Percentiles rank a stretch among this genome's conserved stretches.
Conservation (phyloP, 2,888 invertebrate genomes). For the Venusia cambrica region DNA sequence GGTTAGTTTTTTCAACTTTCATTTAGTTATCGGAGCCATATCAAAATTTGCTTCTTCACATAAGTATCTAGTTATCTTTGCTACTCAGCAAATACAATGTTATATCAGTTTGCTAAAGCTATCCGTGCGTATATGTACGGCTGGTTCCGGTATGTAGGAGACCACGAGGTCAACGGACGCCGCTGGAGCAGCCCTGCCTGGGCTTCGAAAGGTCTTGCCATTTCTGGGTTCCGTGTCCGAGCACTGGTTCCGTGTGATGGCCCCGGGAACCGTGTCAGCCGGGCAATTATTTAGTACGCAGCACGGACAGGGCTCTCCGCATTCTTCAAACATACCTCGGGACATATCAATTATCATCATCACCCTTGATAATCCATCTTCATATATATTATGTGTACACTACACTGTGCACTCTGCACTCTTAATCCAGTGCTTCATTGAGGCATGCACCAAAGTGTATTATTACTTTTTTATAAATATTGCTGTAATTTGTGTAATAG, state of each 20-base stretch:
- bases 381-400: too few species aligned
- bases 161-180: conserved; percentile 43
- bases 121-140: conserved; percentile 15
- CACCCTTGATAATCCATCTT: conserved; percentile 4
- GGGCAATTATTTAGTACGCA: conserved; percentile 36
- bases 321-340: conserved; percentile 4
- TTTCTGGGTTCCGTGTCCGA: conserved; percentile 30
- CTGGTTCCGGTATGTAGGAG: conserved; percentile 38
- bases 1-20: too few species aligned
- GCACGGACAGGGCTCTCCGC: conserved; percentile 12
- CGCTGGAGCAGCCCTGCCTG: conserved; percentile 48
- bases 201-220: conserved; percentile 32
- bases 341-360: too few species aligned
- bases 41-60: conserved; percentile 26
- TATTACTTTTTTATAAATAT: too few species aligned
- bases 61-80: too few species aligned
- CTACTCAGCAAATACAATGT: conserved; percentile 28
- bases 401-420: too few species aligned
- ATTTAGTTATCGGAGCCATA: conserved; percentile 26
- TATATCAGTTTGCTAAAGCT: conserved; percentile 16
- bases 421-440: too few species aligned
- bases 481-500: too few species aligned
- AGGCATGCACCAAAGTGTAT: too few species aligned
- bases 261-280: conserved; percentile 43
- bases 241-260: conserved; percentile 53